Percentiles rank a stretch among this genome's conserved stretches.
Evolutionary conservation across 2,113 vertebrate species (phyloP).

Genomic region (Pachycephala philippinensis): DNA sequence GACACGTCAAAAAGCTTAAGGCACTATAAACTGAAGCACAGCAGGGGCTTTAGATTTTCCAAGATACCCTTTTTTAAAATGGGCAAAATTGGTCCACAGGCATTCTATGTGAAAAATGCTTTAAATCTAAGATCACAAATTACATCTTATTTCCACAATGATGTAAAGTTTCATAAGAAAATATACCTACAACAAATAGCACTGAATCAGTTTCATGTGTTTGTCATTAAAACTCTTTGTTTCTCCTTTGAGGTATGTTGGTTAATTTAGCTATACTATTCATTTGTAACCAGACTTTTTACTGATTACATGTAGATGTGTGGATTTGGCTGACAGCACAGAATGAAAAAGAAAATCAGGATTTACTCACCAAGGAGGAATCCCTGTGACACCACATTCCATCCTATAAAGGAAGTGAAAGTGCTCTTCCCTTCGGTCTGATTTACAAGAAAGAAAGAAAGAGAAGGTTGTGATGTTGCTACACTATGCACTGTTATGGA

Average conservation of each 20-base stretch:
- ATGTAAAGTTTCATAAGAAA: not conserved
- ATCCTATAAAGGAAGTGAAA: constrained; percentile 81
- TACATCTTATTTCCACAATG: not conserved
- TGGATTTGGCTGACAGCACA: constrained; percentile 44
- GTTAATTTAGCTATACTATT: not conserved
- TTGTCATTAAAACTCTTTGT: not conserved
- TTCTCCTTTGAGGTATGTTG: not conserved
- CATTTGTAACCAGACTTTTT: not conserved
- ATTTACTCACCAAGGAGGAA: constrained; percentile 78
- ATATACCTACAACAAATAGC: not conserved
- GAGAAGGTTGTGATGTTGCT: constrained; percentile 76
- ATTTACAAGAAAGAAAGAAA: constrained; percentile 79
- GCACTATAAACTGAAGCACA: not conserved
- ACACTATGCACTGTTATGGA: constrained; percentile 53
- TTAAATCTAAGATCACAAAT: not conserved
- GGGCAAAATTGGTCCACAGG: not conserved
- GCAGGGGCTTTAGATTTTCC: constrained; percentile 22
- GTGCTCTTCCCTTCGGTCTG: constrained; percentile 78
- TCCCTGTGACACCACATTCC: constrained; percentile 79
- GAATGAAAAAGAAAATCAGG: constrained; percentile 71
- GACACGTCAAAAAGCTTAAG: not conserved
- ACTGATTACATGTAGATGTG: not conserved
- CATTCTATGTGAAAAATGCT: not conserved
- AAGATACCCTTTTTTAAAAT: not conserved
- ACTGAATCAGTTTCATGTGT: not conserved